Evolutionary conservation across 2,888 invertebrate genomes (phyloP).

Genomic region (Mythimna lalbum): DNA sequence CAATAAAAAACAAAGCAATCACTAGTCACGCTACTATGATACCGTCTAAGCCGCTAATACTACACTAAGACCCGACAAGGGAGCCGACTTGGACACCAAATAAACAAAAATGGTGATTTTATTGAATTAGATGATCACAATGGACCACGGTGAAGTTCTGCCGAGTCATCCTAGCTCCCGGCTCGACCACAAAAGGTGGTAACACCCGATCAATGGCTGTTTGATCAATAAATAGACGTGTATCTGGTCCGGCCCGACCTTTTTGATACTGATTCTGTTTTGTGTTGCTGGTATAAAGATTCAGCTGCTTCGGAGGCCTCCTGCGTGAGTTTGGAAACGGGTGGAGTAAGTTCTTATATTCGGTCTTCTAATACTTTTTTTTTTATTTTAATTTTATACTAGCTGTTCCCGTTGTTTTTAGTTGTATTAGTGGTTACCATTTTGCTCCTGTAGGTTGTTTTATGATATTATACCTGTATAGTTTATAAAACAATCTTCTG

Average conservation of each 20-base stretch:
- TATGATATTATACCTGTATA: too few species aligned
- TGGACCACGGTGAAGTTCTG: slow-evolving; percentile 80
- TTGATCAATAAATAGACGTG: slow-evolving; percentile 88
- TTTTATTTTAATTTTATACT: background rate
- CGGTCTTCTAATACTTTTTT: background rate
- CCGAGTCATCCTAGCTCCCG: slow-evolving; percentile 85
- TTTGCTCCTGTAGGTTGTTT: too few species aligned
- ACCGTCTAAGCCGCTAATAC: slow-evolving; percentile 82
- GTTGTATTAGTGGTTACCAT: too few species aligned
- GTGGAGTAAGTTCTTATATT: background rate
- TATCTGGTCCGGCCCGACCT: slow-evolving; percentile 70
- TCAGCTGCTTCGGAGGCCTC: slow-evolving; percentile 39
- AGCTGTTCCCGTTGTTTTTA: too few species aligned
- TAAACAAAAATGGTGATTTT: slow-evolving; percentile 90
- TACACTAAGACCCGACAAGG: slow-evolving; percentile 84
- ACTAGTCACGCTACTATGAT: slow-evolving; percentile 82
- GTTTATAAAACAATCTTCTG: too few species aligned
- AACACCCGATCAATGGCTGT: slow-evolving; percentile 88
- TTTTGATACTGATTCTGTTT: slow-evolving; percentile 63
- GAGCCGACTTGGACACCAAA: slow-evolving; percentile 80
- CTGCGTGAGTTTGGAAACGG: background rate
- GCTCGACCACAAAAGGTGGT: slow-evolving; percentile 86
- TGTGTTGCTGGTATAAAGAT: slow-evolving; percentile 47
- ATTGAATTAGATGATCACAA: slow-evolving; percentile 90
- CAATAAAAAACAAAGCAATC: slow-evolving; percentile 69